Evolutionary conservation across 2,113 vertebrate species (phyloP), one percentile per base, ranked within the genome.

Genomic region (Gopherus flavomarginatus): DNA sequence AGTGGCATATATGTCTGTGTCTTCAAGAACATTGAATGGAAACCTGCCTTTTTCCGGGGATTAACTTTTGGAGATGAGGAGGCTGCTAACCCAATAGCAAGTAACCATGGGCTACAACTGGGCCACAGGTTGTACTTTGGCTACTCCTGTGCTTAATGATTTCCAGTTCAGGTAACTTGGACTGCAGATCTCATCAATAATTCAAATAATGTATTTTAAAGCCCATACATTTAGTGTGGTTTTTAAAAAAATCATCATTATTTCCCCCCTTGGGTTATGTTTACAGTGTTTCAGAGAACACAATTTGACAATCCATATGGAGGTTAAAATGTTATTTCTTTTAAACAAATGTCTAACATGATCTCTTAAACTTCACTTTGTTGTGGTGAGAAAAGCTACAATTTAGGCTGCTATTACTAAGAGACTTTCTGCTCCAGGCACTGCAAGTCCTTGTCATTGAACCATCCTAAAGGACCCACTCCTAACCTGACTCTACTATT

Each of bases 361-460:
- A 62, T 94, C 95, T 93, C 83, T 86, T 26, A 83, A 81, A 88
- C 49, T 84, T 94, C 91, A 59, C 62, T 94, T 96, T 96, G 83
- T 79, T 87, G 19, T 89, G 83, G 90, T 86, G 86, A 93, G 90
- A 96, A 89, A 97, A 96, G 83, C 38, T 83, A 85, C 85, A 62
- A 87, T 81, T 94, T 93, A 78, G 44, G 81, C 83, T 69, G 89
- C 57, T 88, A 80, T 88, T 88, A 85, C 50, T 57, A 69, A 90
- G 88, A 86, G 91, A 94, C 93, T 96, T 95, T 96, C 88, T 97
- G 97, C 94, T 98, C 56, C 79, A 96, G 96, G 93, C 96, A 95
- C 85, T 93, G 93, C 92, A 93, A 97, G 95, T 88, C 77, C 83
- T 95, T 89, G 91, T 94, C 88, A 97, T 21, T 89, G 88, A 93